Base-by-base conservation (phyloP, 2,888 invertebrate species). In the Mythimna pallens region DNA sequence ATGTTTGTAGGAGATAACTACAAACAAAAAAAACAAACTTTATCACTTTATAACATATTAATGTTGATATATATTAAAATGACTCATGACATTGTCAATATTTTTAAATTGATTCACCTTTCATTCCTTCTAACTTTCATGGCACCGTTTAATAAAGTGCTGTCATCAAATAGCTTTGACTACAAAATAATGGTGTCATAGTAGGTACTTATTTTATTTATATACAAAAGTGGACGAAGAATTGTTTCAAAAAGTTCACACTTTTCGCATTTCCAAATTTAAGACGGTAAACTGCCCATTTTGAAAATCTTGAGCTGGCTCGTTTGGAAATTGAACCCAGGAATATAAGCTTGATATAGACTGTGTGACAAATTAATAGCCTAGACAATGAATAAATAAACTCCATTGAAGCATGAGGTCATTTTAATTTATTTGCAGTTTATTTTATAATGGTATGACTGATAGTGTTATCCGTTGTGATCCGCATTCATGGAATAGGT, bases 371-470 rank as follows among this genome's bases (percentile, higher is more conserved):
- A 47, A 34, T 40, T 22, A 61, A 40, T 10, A 57, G 20, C n/a
- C n/a, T 25, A 12, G 17, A 20, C 7, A 25, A 55, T 47, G 62
- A 8, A 22, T 61, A 47, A 67, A 64, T 54, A 61, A 36, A 30
- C 3, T 2, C 57, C 22, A 73, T n/a, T 62, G 63, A 58, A 50
- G 12, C 25, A 43, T 52, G 36, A 65, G 59, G 57, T 58, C 14
- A 70, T 70, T 68, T 76, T n/a, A 63, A 75, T 58, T 57, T 76
- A 52, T 40, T 50, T 58, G 34, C 30, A 55, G 10, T 43, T 62
- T 20, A 50, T 6, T 34, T 34, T 40, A 68, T n/a, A 43, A 58
- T 20, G 36, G 52, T 25, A 30, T n/a, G 25, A 43, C 52, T 47
- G 52, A 63, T 78, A 62, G 43, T 52, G 65, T 72, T 78, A 65